Evolutionary conservation across 2,888 invertebrate genomes (phyloP).

Genomic region (Netelia inedita): DNA sequence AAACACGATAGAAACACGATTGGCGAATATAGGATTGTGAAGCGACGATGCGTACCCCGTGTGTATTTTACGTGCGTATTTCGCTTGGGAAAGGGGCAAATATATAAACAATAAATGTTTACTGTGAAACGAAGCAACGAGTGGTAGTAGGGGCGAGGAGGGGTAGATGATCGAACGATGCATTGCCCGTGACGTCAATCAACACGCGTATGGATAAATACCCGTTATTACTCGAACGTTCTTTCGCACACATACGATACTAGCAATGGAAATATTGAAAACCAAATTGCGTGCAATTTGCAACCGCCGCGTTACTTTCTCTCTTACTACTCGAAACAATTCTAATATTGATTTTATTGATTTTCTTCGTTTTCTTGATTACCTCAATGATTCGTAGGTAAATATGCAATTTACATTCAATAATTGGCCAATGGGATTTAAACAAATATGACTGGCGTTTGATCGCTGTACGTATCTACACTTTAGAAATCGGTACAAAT

Average conservation of each 20-base stretch:
- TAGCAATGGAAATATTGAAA: constrained; percentile 2
- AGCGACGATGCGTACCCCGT: not conserved
- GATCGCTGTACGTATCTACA: too few relatives aligned
- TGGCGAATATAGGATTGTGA: not conserved
- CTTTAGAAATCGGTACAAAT: too few relatives aligned
- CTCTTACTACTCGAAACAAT: not conserved
- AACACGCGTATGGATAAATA: constrained; percentile 41
- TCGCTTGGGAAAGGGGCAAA: not conserved
- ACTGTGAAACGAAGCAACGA: not conserved
- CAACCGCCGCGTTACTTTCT: not conserved
- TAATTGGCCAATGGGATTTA: too few relatives aligned
- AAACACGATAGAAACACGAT: not conserved
- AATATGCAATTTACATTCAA: too few relatives aligned
- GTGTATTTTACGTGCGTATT: not conserved
- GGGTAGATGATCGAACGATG: too few relatives aligned
- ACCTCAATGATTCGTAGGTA: not conserved
- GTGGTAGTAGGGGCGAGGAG: not conserved
- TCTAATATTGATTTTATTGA: not conserved
- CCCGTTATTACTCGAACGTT: constrained; percentile 6
- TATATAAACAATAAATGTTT: not conserved
- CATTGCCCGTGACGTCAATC: constrained; percentile 24
- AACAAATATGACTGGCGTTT: too few relatives aligned
- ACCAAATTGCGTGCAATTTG: constrained; percentile 14
- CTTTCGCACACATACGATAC: not conserved
- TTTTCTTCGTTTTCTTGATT: not conserved